Conservation (phyloP, 2,113 vertebrate genomes). For the Triplophysa tibetana region DNA sequence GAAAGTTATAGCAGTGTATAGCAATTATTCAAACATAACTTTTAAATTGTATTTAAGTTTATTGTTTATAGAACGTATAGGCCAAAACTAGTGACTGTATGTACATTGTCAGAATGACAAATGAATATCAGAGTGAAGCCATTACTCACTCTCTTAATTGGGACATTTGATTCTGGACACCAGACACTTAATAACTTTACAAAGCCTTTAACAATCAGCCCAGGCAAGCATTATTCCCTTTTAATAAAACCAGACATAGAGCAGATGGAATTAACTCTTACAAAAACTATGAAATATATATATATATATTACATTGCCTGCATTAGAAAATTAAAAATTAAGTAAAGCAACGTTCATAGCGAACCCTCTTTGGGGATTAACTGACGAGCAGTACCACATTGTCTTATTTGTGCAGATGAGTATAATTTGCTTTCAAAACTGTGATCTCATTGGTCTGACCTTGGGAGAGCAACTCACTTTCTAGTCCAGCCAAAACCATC, state of each 20-base stretch:
- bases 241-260: constrained; percentile 27
- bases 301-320: constrained; percentile 36
- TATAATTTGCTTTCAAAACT: constrained; percentile 60
- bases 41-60: background rate
- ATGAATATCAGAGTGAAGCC: background rate
- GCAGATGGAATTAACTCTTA: constrained; percentile 26
- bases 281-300: constrained; percentile 35
- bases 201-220: constrained; percentile 24
- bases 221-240: constrained; percentile 17
- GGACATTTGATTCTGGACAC: background rate
- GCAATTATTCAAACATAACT: background rate
- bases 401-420: constrained; percentile 63
- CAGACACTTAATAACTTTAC: constrained; percentile 21
- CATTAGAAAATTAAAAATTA: too few species aligned
- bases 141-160: background rate
- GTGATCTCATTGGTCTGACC: constrained; percentile 62
- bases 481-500: constrained; percentile 55
- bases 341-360: background rate
- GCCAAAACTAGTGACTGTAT: background rate
- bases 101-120: constrained; percentile 2
- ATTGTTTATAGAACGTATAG: background rate
- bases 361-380: constrained; percentile 44
- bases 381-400: constrained; percentile 50
- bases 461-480: constrained; percentile 38
- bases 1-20: too few species aligned